Percentiles rank a stretch among this genome's conserved stretches.
Evolutionary conservation across 1,140 invertebrate genomes (phyloP).

Genomic region (Xylocopa sonorina): DNA sequence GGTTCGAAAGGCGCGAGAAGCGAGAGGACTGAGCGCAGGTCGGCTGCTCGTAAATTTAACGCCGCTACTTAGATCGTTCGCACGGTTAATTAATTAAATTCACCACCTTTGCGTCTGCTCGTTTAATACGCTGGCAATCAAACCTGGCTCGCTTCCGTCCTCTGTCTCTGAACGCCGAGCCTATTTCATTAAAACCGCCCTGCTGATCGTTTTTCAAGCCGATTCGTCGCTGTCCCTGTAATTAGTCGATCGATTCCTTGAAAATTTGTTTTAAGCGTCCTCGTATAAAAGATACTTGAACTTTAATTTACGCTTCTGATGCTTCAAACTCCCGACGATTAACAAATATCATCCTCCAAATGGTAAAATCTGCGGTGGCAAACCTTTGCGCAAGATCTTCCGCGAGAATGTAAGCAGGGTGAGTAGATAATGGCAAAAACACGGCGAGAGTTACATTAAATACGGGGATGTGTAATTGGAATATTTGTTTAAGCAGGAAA

Average conservation of each 20-base stretch:
- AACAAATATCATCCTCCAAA: too few relatives aligned
- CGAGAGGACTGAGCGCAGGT: constrained; percentile 7
- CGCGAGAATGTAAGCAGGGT: too few relatives aligned
- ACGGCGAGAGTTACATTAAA: not conserved
- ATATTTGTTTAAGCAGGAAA: not conserved
- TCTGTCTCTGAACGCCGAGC: not conserved
- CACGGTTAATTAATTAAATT: constrained; percentile 65
- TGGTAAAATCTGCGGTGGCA: not conserved
- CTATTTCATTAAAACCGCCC: not conserved
- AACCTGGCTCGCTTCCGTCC: not conserved
- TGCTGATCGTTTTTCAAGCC: not conserved
- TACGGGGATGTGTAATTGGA: not conserved
- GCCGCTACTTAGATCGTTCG: constrained; percentile 33
- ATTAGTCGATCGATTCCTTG: not conserved
- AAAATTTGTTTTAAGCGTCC: not conserved
- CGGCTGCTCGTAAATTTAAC: constrained; percentile 39
- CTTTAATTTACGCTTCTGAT: too few relatives aligned
- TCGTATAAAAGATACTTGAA: too few relatives aligned
- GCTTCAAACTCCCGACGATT: too few relatives aligned
- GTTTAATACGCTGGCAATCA: constrained; percentile 12
- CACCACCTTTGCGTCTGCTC: constrained; percentile 7
- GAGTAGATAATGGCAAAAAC: not conserved
- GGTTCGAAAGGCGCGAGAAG: not conserved
- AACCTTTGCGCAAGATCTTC: not conserved
- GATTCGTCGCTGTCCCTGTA: not conserved